Evolutionary conservation across 2,797 vertebrate species (phyloP), one percentile per base, ranked within the genome.

Genomic region (Ibycter americanus): DNA sequence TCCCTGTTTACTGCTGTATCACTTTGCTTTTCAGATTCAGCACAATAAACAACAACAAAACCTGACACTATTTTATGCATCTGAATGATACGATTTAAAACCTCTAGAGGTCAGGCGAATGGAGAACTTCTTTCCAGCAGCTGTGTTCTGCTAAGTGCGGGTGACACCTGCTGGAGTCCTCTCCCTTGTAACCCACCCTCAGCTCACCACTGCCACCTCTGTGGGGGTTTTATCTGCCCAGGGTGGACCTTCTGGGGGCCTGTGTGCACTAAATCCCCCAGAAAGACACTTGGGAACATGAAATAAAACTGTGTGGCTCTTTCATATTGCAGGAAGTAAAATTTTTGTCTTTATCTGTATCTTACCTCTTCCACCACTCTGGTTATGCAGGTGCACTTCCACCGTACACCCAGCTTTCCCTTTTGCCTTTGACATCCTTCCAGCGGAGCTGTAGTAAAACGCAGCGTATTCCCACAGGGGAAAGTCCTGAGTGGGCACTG

Each of bases 101-200:
- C 85, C 93, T 93, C 93, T 89, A 89, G 92, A 88, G 90, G 95
- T 80, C 93, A 47, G 81, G 59, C 87, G 85, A 17, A 31, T 3
- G 38, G 82, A 29, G 61, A 93, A 59, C 84, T 18, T 47, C 49
- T 12, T 55, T 31, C 59, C 73, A 32, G 74, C 83, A 31, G 58
- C 73, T 2, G 26, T 47, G 4, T 92, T 94, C 73, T 25, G 77
- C 95, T 96, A 70, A 80, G 44, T 86, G 91, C 93, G 70, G 27
- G 94, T 98, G 97, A 96, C 95, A 95, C 79, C 97, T 98, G 91
- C 97, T 91, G 97, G 96, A 73, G 15, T 61, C 59, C n/a, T 51
- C 44, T 38, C 8, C 62, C 58, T 21, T 12, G 22, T 8, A 26
- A 27, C 22, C 34, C 72, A 44, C 29, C 52, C 68, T 46, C 2